A percentile compares a stretch with the other conserved stretches of the same genome.
These are phyloP conservation scores for Venustaconcha ellipsiformis DNA, from an alignment of 1,140 invertebrate genomes.

Conservation along the genomic window DNA sequence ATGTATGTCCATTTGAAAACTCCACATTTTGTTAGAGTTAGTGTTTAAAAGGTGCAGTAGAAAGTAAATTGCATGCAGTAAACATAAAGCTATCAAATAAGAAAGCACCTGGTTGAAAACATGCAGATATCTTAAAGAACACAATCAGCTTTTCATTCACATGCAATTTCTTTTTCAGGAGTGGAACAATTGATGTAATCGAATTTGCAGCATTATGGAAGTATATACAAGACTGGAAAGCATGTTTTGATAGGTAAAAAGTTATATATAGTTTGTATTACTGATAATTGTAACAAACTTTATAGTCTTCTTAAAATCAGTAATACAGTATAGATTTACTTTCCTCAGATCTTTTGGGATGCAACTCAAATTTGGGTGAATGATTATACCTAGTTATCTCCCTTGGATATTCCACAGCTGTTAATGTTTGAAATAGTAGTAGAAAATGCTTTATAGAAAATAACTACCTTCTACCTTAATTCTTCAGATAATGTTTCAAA, in stretches of 20 bases:
- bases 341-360: too few relatives aligned
- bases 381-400: too few relatives aligned
- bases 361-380: too few relatives aligned
- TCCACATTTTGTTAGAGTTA: not conserved
- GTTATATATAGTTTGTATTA: not conserved
- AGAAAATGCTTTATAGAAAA: too few relatives aligned
- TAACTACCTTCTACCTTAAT: too few relatives aligned
- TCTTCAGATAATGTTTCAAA: too few relatives aligned
- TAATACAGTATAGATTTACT: too few relatives aligned
- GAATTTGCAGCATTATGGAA: slow-evolving; percentile 98
- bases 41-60: too few relatives aligned
- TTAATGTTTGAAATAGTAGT: too few relatives aligned
- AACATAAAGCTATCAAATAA: slow-evolving; percentile 44
- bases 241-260: slow-evolving; percentile 84
- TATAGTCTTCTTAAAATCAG: too few relatives aligned
- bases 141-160: not conserved
- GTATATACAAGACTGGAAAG: slow-evolving; percentile 97
- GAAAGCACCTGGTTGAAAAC: slow-evolving; percentile 86
- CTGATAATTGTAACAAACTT: too few relatives aligned
- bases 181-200: slow-evolving; percentile 91
- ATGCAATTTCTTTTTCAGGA: slow-evolving; percentile 73
- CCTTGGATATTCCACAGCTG: too few relatives aligned
- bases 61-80: not conserved
- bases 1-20: not conserved
- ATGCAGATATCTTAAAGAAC: slow-evolving; percentile 53